Conservation (phyloP, 2,797 vertebrate species). For the Ceyx erithaca region DNA sequence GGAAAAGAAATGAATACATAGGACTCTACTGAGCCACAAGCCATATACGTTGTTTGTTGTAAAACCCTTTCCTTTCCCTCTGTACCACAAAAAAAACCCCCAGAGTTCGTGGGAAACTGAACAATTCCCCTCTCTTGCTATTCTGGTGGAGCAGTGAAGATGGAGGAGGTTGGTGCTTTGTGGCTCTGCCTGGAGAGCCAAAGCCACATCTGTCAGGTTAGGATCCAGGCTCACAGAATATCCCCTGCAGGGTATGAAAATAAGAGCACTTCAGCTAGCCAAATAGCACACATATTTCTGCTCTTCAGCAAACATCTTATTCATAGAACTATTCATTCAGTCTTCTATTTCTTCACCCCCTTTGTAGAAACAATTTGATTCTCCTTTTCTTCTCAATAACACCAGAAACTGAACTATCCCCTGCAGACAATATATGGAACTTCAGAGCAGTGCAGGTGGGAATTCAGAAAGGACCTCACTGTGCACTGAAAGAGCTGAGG, state of each 20-base stretch:
- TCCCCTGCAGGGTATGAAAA: slow-evolving; percentile 45
- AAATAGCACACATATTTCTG: slow-evolving; percentile 53
- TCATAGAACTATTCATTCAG: slow-evolving; percentile 62
- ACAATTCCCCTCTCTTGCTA: background rate
- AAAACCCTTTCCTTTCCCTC: slow-evolving; percentile 18
- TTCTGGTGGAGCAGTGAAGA: background rate
- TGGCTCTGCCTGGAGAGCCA: slow-evolving; percentile 21
- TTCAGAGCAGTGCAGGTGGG: background rate
- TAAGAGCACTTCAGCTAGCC: slow-evolving; percentile 52
- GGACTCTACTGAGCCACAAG: background rate
- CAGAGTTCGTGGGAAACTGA: slow-evolving; percentile 1
- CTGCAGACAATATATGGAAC: background rate
- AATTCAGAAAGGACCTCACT: background rate
- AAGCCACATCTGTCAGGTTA: slow-evolving; percentile 54
- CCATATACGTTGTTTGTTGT: background rate
- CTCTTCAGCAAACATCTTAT: slow-evolving; percentile 50
- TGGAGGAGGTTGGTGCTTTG: background rate
- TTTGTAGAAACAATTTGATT: slow-evolving; percentile 16
- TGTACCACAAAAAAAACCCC: slow-evolving; percentile 4
- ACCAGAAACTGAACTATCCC: background rate
- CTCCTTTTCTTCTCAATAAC: slow-evolving; percentile 5
- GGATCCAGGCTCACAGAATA: slow-evolving; percentile 20
- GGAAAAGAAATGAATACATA: background rate
- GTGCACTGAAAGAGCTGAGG: background rate
- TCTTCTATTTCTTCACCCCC: slow-evolving; percentile 42